Evolutionary conservation across 2,888 invertebrate genomes (phyloP), one percentile per base, ranked within the genome.

Genomic region (Rhingia rostrata): DNA sequence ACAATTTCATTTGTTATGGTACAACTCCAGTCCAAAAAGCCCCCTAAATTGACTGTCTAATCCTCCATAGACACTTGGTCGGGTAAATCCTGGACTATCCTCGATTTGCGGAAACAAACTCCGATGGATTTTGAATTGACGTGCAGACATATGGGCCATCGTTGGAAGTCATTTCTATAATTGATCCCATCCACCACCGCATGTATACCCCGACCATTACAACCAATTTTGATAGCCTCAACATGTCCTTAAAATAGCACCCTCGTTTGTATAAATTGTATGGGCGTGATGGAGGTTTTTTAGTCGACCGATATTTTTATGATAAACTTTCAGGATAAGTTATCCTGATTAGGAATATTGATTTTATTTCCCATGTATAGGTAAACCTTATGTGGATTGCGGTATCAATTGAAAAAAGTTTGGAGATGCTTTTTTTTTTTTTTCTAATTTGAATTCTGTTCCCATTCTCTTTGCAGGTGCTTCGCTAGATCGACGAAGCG

Each of bases 401-500:
- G 12, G 10, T 41, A 10, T 6, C 56, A 39, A 39, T 56, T 56
- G 37, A 12, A 14, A 56, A 56, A n/a, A 3, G 4, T 56, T 37
- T 6, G 54, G n/a, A 4, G 39, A 56, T 56, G 10, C 14, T 37
- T 56, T 37, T 5, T 22, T 32, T 53, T 30, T 22, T 12, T 33
- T 9, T 6, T 7, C 14, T 6, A 12, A 12, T 43, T 22, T 22
- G 22, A 1, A 22, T 61, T 12, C 33, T 33, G 14, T 35, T 14
- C 14, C 10, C 6, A 6, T 12, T 67, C 14, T 54, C 75, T 37
- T 87, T 87, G 10, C 89, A 94, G 94, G 94, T 53, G 97, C 97
- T 2, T 96, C 96, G 0, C 92, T 98, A 89, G 98, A 99, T 91
- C 93, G 97, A 67, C 95, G 96, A 89, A 94, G 95, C 6, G 96